A percentile compares a stretch with the other conserved stretches of the same genome.
Conservation (phyloP, 2,888 invertebrate species). For the Caenorhabditis parvicauda region DNA sequence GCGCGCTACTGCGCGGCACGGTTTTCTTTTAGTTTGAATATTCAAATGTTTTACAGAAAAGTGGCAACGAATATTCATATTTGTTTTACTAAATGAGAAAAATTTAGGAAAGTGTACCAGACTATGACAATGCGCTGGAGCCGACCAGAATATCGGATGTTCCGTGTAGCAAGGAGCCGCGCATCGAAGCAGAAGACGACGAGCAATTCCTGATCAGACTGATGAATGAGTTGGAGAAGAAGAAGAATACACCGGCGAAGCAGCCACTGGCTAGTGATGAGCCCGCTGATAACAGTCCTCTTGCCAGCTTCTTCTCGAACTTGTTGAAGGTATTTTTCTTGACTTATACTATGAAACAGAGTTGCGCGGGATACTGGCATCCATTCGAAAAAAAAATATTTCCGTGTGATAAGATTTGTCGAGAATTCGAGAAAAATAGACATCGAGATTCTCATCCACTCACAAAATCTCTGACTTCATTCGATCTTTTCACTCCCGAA, state of each 20-base stretch:
- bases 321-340: constrained; percentile 46
- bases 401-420: too few relatives aligned
- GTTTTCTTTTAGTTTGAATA: too few relatives aligned
- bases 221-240: constrained; percentile 7
- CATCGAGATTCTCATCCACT: too few relatives aligned
- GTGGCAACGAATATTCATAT: neutral
- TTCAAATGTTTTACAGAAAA: too few relatives aligned
- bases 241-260: neutral
- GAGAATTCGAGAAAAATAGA: too few relatives aligned
- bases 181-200: constrained; percentile 54
- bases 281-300: constrained; percentile 43
- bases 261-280: constrained; percentile 23
- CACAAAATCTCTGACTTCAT: too few relatives aligned
- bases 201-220: constrained; percentile 21
- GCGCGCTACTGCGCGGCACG: too few relatives aligned
- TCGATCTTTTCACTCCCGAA: too few relatives aligned
- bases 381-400: too few relatives aligned
- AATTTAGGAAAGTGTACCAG: constrained; percentile 30
- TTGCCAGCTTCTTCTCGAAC: constrained; percentile 59
- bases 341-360: too few relatives aligned
- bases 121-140: constrained; percentile 37
- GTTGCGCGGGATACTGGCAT: too few relatives aligned
- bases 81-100: neutral
- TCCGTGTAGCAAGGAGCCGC: constrained; percentile 25
- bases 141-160: constrained; percentile 38